These are phyloP conservation scores for Hippocampus barbouri DNA, from an alignment of 2,113 vertebrate species.

Conservation along the genomic window DNA sequence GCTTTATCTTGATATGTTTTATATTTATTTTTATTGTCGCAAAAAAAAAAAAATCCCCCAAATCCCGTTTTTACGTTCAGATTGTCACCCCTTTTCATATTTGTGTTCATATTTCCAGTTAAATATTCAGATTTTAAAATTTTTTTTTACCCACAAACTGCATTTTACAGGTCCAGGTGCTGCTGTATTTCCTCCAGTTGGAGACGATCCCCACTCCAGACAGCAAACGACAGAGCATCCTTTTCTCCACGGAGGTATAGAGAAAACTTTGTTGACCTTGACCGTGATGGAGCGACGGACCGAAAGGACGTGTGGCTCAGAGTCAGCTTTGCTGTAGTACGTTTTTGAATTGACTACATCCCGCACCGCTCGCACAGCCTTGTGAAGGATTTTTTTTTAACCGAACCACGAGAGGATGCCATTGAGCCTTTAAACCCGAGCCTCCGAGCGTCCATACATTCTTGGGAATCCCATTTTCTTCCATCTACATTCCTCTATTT, in stretches of 20 bases:
- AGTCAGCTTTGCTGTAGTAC: slow-evolving; percentile 50
- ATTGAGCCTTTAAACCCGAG: slow-evolving; percentile 14
- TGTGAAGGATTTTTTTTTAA: slow-evolving; percentile 19
- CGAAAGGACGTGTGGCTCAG: slow-evolving; percentile 45
- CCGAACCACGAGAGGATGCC: slow-evolving; percentile 50
- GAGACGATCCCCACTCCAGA: slow-evolving; percentile 95
- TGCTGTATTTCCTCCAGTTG: slow-evolving; percentile 95
- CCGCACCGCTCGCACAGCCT: slow-evolving; percentile 13
- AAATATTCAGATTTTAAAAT: neutral
- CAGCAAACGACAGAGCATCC: slow-evolving; percentile 96
- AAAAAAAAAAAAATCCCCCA: no score
- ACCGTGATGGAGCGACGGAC: slow-evolving; percentile 23
- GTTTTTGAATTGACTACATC: slow-evolving; percentile 49
- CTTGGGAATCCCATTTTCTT: neutral
- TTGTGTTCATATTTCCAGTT: neutral
- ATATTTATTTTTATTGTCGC: no score
- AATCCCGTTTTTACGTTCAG: no score
- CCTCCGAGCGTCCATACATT: neutral
- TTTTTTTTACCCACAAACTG: neutral
- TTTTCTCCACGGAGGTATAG: slow-evolving; percentile 97
- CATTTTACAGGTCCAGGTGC: slow-evolving; percentile 85
- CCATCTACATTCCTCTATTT: slow-evolving; percentile 14
- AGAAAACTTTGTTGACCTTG: slow-evolving; percentile 19
- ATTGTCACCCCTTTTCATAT: neutral
- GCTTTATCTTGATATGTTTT: no score